Conservation (phyloP, 2,797 vertebrate species). For the Rhabdophis nuchalis region DNA sequence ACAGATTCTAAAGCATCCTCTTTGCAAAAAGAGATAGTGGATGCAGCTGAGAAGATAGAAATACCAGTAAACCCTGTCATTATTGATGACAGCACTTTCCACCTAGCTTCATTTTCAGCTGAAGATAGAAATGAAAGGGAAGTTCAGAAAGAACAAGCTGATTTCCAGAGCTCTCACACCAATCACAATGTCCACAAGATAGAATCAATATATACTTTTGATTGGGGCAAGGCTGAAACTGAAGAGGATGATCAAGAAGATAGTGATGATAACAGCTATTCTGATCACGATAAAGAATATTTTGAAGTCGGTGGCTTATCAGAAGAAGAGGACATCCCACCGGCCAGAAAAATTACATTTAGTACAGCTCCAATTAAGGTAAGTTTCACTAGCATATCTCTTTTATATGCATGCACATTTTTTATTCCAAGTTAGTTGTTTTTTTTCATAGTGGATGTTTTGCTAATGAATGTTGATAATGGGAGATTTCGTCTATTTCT, state of each 20-base stretch:
- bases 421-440: neutral
- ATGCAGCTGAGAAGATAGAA: conserved; percentile 51
- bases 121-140: conserved; percentile 68
- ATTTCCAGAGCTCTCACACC: conserved; percentile 72
- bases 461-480: neutral
- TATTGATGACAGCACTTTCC: conserved; percentile 47
- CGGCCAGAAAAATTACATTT: conserved; percentile 90
- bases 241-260: conserved; percentile 89
- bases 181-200: conserved; percentile 87
- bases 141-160: conserved; percentile 69
- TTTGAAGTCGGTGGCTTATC: conserved; percentile 87
- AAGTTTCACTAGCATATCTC: conserved; percentile 49
- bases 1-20: conserved; percentile 33
- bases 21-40: conserved; percentile 49
- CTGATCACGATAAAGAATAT: conserved; percentile 86
- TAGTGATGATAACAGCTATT: conserved; percentile 86
- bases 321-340: conserved; percentile 86
- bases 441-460: neutral
- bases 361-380: conserved; percentile 93
- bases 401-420: neutral
- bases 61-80: conserved; percentile 38
- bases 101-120: conserved; percentile 46
- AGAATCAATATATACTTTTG: conserved; percentile 80
- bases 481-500: conserved; percentile 30
- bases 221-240: conserved; percentile 91